Percentiles rank a stretch among this genome's conserved stretches.
Evolutionary conservation across 2,888 invertebrate genomes (phyloP).

Genomic region (Tuberolachnus salignus): DNA sequence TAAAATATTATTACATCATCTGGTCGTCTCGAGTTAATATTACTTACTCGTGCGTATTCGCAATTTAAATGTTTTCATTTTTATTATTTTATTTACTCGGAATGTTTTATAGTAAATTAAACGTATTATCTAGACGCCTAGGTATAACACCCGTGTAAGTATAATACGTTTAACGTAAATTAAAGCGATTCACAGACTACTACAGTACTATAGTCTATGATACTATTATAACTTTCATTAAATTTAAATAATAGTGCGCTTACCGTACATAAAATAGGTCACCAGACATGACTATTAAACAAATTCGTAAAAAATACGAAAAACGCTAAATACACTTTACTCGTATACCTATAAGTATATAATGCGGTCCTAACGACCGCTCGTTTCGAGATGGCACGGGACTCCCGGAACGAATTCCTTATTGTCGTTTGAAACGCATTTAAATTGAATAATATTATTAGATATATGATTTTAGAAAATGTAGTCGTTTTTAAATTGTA

Average conservation of each 20-base stretch:
- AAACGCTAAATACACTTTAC: neutral
- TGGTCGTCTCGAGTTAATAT: neutral
- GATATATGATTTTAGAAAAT: no score
- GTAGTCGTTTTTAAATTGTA: no score
- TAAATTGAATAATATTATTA: no score
- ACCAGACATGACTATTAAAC: neutral
- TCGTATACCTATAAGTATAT: neutral
- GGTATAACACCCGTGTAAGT: no score
- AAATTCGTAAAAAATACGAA: neutral
- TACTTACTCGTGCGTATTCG: neutral
- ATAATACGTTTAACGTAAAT: slow-evolving; percentile 10
- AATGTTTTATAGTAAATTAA: neutral
- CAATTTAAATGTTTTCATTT: no score
- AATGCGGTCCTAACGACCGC: neutral
- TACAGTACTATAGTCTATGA: neutral
- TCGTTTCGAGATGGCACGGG: neutral
- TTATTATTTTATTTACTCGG: no score
- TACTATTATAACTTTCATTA: slow-evolving; percentile 17
- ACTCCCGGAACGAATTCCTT: slow-evolving; percentile 9
- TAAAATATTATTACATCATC: no score
- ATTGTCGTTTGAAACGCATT: neutral
- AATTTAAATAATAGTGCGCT: neutral
- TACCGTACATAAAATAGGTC: slow-evolving; percentile 13
- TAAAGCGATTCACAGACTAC: slow-evolving; percentile 19
- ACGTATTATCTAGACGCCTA: neutral